Percentiles rank a stretch among this genome's conserved stretches.
These are phyloP conservation scores for Darevskia mixta DNA, from an alignment of 2,797 vertebrate genomes.

Conservation along the genomic window DNA sequence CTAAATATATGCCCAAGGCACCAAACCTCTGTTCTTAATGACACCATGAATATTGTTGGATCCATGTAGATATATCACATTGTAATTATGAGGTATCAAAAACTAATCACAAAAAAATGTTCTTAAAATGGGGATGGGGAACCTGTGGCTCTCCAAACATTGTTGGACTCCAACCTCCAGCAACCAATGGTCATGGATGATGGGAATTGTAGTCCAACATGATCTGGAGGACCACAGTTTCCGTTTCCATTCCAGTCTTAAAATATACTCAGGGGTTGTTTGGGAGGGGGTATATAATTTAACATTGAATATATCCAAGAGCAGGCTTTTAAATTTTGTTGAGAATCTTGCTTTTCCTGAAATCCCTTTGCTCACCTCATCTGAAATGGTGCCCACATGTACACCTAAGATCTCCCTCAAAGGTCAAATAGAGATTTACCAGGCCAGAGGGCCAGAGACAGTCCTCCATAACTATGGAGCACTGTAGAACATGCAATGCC, in stretches of 20 bases:
- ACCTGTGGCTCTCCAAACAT: no score
- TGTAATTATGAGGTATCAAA: not conserved
- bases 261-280: not conserved
- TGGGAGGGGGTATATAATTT: not conserved
- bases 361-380: not conserved
- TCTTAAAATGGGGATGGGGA: not conserved
- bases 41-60: not conserved
- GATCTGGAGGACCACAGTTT: no score
- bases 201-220: no score
- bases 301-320: not conserved
- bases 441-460: not conserved
- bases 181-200: no score
- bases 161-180: no score
- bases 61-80: not conserved
- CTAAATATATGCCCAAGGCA: not conserved
- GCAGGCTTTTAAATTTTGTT: not conserved
- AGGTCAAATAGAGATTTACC: not conserved
- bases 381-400: not conserved
- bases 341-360: not conserved
- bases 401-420: not conserved
- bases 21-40: not conserved
- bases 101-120: not conserved
- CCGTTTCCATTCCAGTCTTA: no score
- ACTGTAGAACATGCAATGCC: not conserved
- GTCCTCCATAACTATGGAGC: not conserved